phyloP scores from a whole-genome alignment of 1,140 invertebrate genomes.

The Penaeus indicus region DNA sequence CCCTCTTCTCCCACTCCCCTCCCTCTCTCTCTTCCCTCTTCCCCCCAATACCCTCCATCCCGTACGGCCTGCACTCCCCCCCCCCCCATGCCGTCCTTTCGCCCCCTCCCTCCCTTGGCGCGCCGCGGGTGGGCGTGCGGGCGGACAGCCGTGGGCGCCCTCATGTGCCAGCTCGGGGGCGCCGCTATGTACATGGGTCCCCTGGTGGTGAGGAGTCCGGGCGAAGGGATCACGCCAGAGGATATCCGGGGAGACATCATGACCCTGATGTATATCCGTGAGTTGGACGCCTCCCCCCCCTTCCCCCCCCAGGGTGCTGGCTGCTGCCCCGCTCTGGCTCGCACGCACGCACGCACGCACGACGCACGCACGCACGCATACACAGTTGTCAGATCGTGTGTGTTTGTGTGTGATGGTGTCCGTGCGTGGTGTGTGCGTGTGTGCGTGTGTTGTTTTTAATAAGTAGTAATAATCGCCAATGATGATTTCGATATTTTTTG shows the following conservation, averaged over 20 bases:
- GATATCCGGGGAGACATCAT: constrained; percentile 52
- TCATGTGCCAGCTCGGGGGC: constrained; percentile 51
- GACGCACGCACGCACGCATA: no score
- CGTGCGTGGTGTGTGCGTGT: no score
- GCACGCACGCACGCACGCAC: no score
- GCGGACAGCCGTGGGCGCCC: constrained; percentile 40
- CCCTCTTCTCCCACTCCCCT: no score
- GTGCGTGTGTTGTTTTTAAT: no score
- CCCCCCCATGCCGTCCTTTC: neutral
- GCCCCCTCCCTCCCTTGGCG: neutral
- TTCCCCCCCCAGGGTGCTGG: neutral
- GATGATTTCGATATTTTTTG: no score
- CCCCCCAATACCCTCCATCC: neutral
- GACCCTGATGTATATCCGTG: constrained; percentile 55
- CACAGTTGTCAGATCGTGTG: no score
- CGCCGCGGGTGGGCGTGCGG: no score
- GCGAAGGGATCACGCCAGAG: neutral
- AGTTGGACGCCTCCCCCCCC: neutral
- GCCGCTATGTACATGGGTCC: constrained; percentile 48
- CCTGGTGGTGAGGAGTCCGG: constrained; percentile 38
- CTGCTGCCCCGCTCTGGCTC: no score
- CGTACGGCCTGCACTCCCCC: neutral
- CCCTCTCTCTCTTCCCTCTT: no score
- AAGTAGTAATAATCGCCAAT: no score
- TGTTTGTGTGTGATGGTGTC: no score